Conservation (phyloP, 35 echinoderm and acorn worm genomes). For the Apostichopus californicus region DNA sequence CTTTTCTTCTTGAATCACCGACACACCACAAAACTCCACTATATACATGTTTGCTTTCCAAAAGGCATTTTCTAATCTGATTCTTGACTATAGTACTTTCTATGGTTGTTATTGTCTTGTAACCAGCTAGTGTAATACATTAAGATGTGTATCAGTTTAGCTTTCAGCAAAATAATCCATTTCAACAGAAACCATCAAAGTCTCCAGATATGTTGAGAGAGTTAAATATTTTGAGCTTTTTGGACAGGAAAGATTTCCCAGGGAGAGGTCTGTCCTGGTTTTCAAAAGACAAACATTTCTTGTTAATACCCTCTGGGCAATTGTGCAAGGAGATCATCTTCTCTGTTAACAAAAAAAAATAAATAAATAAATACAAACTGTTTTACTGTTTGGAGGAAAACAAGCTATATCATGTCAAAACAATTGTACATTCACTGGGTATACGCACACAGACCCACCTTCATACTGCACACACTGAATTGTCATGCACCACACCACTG, state of each 20-base stretch:
- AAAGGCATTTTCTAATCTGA: too few relatives aligned
- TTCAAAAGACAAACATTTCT: neutral
- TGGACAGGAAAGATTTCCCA: neutral
- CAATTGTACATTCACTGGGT: too few relatives aligned
- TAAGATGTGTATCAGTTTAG: neutral
- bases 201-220: neutral
- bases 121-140: too few relatives aligned
- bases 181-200: neutral
- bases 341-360: neutral
- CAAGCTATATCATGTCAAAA: neutral
- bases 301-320: neutral
- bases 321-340: neutral
- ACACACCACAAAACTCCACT: too few relatives aligned
- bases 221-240: neutral
- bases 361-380: neutral
- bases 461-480: too few relatives aligned
- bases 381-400: neutral
- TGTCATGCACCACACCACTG: too few relatives aligned
- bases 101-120: too few relatives aligned
- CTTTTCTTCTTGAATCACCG: too few relatives aligned
- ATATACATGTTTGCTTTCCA: too few relatives aligned
- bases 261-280: neutral
- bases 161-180: conserved; percentile 1
- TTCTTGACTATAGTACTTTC: too few relatives aligned
- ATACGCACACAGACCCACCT: too few relatives aligned